Percentiles rank a stretch among this genome's conserved stretches.
These are phyloP conservation scores for Laothoe populi DNA, from an alignment of 2,888 invertebrate genomes.

Conservation along the genomic window DNA sequence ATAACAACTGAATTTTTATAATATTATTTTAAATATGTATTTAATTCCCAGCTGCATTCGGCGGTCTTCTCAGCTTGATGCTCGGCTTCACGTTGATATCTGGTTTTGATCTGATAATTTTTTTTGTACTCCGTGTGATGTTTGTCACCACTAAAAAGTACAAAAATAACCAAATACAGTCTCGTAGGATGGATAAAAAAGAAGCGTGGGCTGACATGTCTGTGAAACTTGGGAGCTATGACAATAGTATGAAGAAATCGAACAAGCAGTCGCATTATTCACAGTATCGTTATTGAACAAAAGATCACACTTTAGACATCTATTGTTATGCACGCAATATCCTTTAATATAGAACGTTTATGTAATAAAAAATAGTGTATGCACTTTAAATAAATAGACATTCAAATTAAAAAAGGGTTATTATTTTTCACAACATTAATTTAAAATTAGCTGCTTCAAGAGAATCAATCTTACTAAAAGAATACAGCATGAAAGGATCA, in stretches of 20 bases:
- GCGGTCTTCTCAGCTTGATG: conserved; percentile 88
- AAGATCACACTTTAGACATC: background rate
- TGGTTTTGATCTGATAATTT: conserved; percentile 87
- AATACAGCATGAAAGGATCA: no score
- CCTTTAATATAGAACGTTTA: background rate
- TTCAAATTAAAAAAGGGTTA: no score
- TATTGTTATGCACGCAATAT: background rate
- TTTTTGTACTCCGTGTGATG: conserved; percentile 82
- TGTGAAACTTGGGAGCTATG: background rate
- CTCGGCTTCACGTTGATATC: conserved; percentile 89
- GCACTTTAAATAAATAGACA: background rate
- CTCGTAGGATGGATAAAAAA: conserved; percentile 33
- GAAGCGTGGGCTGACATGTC: conserved; percentile 27
- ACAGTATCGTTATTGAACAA: background rate
- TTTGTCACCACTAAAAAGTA: conserved; percentile 53
- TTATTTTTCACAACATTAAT: no score
- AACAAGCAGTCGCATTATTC: background rate
- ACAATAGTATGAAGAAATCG: background rate
- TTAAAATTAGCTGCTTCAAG: no score
- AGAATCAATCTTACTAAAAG: no score
- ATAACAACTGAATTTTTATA: no score
- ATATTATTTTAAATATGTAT: conserved; percentile 1
- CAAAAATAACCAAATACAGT: conserved; percentile 31
- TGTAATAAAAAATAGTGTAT: background rate
- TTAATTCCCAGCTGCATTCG: conserved; percentile 87